Conservation (phyloP, 2,113 vertebrate genomes). For the Coryphaenoides rupestris region DNA sequence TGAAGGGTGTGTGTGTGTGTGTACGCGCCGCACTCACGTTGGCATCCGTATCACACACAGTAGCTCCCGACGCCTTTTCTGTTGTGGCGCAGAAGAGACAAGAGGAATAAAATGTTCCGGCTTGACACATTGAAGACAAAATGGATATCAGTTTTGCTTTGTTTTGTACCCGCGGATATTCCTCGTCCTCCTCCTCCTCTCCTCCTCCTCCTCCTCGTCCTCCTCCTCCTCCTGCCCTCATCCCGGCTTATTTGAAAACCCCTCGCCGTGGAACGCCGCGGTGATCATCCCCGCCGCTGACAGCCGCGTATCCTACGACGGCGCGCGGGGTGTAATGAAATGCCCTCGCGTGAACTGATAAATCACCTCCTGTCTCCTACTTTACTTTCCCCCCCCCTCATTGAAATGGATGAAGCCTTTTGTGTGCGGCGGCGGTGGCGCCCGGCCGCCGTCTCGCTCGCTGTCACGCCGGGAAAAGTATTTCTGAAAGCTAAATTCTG, state of each 20-base stretch:
- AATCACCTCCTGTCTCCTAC: conserved; percentile 2
- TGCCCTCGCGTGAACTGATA: background rate
- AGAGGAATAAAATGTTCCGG: background rate
- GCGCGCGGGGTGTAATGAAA: too few species aligned
- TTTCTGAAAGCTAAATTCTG: too few species aligned
- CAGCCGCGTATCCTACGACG: background rate
- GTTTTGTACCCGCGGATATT: too few species aligned
- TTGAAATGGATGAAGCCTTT: background rate
- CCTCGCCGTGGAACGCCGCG: background rate
- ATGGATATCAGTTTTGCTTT: background rate
- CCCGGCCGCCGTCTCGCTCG: too few species aligned
- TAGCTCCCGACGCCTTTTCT: too few species aligned
- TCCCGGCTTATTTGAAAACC: background rate
- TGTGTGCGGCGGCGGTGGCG: too few species aligned
- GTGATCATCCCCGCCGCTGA: background rate
- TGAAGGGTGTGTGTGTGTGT: too few species aligned
- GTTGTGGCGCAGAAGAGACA: too few species aligned
- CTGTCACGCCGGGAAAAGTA: too few species aligned
- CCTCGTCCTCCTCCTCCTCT: background rate
- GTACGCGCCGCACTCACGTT: too few species aligned
- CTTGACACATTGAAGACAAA: background rate
- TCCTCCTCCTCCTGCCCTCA: background rate
- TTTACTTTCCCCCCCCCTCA: background rate
- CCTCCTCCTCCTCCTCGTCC: background rate
- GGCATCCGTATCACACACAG: too few species aligned